Evolutionary conservation across 1,140 invertebrate genomes (phyloP).

Genomic region (Diabrotica undecimpunctata): DNA sequence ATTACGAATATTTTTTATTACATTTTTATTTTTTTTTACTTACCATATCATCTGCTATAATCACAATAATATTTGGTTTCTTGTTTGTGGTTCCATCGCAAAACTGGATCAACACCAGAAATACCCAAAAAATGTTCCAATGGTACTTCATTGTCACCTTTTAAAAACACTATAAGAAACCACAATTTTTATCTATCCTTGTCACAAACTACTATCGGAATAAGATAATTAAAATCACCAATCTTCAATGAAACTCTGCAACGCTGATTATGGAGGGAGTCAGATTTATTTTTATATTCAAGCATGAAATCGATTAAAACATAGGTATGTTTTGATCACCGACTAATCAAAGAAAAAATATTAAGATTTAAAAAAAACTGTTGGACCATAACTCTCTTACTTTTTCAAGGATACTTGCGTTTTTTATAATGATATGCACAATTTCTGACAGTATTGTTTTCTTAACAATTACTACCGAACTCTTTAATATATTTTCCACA

Average conservation of each 20-base stretch:
- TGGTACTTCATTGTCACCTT: not conserved
- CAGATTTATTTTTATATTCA: not conserved
- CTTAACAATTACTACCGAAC: no score
- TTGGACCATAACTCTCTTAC: not conserved
- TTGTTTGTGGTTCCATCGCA: constrained; percentile 8
- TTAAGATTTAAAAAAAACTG: not conserved
- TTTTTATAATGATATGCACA: no score
- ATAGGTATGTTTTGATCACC: not conserved
- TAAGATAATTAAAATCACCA: no score
- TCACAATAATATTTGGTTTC: constrained; percentile 58
- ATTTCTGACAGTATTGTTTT: no score
- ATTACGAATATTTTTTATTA: no score
- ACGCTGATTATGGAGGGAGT: not conserved
- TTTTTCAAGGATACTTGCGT: not conserved
- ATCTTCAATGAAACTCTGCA: not conserved
- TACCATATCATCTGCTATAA: constrained; percentile 62
- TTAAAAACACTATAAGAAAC: no score
- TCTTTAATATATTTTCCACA: no score
- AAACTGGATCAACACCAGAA: not conserved
- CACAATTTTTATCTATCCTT: no score
- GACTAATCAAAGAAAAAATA: not conserved
- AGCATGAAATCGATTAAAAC: not conserved
- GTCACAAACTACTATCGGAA: no score
- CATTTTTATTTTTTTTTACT: not conserved
- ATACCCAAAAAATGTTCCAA: not conserved